Evolutionary conservation across 1,140 invertebrate genomes (phyloP).

Genomic region (Listronotus oregonensis): DNA sequence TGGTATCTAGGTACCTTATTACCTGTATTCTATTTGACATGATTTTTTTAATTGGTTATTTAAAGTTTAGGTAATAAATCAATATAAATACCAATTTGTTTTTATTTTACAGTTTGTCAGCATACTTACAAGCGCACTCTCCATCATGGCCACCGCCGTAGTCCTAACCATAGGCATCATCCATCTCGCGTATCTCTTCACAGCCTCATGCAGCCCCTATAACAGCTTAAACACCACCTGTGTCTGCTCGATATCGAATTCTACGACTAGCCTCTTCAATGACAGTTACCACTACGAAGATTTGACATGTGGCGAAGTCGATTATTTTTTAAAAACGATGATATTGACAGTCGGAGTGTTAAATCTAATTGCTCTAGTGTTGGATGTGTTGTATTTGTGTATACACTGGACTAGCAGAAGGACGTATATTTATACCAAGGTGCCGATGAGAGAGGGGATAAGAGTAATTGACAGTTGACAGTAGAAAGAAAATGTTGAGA

Average conservation of each 20-base stretch:
- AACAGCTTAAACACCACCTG: constrained; percentile 51
- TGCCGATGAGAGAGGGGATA: constrained; percentile 21
- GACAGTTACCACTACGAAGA: constrained; percentile 55
- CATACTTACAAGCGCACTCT: constrained; percentile 53
- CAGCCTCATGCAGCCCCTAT: constrained; percentile 54
- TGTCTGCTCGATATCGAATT: constrained; percentile 42
- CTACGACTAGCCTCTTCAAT: constrained; percentile 28
- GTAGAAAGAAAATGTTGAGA: too few species aligned
- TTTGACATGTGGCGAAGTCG: constrained; percentile 57
- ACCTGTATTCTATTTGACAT: too few species aligned
- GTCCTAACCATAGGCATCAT: constrained; percentile 56
- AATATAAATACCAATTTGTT: too few species aligned
- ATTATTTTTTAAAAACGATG: constrained; percentile 53
- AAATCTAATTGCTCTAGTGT: constrained; percentile 53
- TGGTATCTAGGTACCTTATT: too few species aligned
- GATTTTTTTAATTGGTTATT: too few species aligned
- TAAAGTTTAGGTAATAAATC: too few species aligned
- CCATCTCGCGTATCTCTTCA: constrained; percentile 55
- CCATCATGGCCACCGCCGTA: constrained; percentile 53
- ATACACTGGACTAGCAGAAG: constrained; percentile 58
- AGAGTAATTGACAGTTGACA: constrained; percentile 10
- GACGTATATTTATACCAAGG: constrained; percentile 51
- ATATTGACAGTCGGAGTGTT: constrained; percentile 54
- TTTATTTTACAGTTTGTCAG: constrained; percentile 55
- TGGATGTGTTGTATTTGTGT: constrained; percentile 57